These are phyloP conservation scores for Eubasilissa splendida DNA, from an alignment of 2,888 invertebrate species.

Conservation along the genomic window DNA sequence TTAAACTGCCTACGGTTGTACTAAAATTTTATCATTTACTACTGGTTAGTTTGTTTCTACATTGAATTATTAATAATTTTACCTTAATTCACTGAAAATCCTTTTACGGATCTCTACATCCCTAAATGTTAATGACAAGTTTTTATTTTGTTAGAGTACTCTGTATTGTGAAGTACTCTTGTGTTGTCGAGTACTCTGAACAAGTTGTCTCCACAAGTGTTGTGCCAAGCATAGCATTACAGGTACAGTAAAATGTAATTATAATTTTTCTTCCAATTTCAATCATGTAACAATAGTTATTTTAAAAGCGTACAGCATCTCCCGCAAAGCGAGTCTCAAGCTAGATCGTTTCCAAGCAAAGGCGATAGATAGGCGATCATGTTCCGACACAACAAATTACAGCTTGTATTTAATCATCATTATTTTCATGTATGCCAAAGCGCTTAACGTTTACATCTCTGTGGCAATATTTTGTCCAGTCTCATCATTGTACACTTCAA, in stretches of 20 bases:
- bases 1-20: not conserved
- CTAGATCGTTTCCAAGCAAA: slow-evolving; percentile 34
- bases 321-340: slow-evolving; percentile 39
- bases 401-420: slow-evolving; percentile 14
- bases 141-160: not conserved
- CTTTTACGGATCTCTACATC: not conserved
- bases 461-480: slow-evolving; percentile 25
- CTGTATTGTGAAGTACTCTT: not conserved
- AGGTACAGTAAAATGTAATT: slow-evolving; percentile 42
- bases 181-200: not conserved
- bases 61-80: slow-evolving; percentile 13
- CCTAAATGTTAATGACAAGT: not conserved
- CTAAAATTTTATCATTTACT: slow-evolving; percentile 11
- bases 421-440: slow-evolving; percentile 28
- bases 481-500: slow-evolving; percentile 25
- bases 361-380: slow-evolving; percentile 32
- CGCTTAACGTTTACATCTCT: slow-evolving; percentile 27
- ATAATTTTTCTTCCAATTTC: slow-evolving; percentile 27
- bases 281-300: slow-evolving; percentile 26
- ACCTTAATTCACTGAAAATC: not conserved
- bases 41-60: slow-evolving; percentile 9
- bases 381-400: slow-evolving; percentile 20
- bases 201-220: slow-evolving; percentile 4
- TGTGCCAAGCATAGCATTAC: slow-evolving; percentile 56
- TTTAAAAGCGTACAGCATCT: slow-evolving; percentile 44